A percentile compares a stretch with the other conserved stretches of the same genome.
Evolutionary conservation across 2,888 invertebrate species (phyloP).

Genomic region (Drosophila trichaetosa): DNA sequence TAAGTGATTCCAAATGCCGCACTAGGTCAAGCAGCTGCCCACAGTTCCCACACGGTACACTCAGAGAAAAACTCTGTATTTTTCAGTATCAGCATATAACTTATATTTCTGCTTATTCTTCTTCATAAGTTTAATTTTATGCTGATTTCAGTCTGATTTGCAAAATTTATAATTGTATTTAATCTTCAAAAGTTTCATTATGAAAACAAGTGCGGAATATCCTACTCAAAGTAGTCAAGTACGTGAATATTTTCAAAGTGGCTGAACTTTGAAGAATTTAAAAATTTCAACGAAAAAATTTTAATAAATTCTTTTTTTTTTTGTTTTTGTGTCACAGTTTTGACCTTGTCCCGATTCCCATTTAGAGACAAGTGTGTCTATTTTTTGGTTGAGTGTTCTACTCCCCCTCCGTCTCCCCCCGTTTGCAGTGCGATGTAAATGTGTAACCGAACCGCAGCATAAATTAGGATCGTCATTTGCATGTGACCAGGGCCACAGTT

Average conservation of each 20-base stretch:
- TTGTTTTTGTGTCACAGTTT: not conserved
- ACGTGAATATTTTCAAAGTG: not conserved
- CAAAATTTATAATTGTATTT: not conserved
- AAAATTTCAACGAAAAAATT: not conserved
- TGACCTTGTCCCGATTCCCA: not conserved
- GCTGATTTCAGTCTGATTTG: not conserved
- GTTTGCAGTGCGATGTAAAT: constrained; percentile 58
- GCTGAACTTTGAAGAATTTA: not conserved
- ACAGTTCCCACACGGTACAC: constrained; percentile 21
- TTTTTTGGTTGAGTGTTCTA: constrained; percentile 1
- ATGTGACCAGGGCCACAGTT: constrained; percentile 50
- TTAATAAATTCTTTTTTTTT: too few species aligned
- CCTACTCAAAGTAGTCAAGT: not conserved
- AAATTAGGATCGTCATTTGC: constrained; percentile 76
- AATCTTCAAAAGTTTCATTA: not conserved
- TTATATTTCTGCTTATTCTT: not conserved
- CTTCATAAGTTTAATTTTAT: not conserved
- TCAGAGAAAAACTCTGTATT: not conserved
- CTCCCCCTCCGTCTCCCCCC: not conserved
- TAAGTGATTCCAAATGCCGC: constrained; percentile 68
- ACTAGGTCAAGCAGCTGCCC: constrained; percentile 71
- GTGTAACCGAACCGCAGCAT: constrained; percentile 77
- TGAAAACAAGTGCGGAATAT: not conserved
- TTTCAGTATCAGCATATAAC: not conserved
- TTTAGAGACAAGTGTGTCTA: not conserved